Evolutionary conservation across 30 jellyfish, hydroid and myxozoan genomes (phyloP).

Genomic region (Mastigias papua): DNA sequence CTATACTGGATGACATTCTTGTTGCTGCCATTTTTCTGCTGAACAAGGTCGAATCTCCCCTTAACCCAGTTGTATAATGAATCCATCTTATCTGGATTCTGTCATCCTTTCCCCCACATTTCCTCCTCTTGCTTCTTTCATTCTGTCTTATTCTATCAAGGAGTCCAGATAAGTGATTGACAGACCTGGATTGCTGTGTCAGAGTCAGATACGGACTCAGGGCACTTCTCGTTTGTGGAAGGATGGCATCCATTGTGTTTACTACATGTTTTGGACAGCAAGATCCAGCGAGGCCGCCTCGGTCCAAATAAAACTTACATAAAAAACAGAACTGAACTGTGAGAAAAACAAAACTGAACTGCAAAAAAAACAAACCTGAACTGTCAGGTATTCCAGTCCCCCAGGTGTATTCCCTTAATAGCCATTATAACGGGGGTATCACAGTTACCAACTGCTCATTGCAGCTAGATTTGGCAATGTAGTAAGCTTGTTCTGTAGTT

Average conservation of each 20-base stretch:
- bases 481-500: no score
- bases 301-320: neutral
- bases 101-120: conserved; percentile 21
- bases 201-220: neutral
- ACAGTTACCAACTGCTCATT: no score
- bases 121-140: conserved; percentile 22
- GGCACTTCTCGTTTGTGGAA: neutral
- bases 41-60: conserved; percentile 31
- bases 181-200: conserved; percentile 16
- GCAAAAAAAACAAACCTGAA: no score
- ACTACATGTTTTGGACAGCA: no score
- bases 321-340: neutral
- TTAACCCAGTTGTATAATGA: conserved; percentile 27
- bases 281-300: no score
- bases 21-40: conserved; percentile 25
- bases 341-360: no score
- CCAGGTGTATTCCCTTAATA: no score
- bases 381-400: no score
- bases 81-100: conserved; percentile 48
- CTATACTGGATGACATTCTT: conserved; percentile 2
- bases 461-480: no score
- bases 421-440: no score
- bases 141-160: conserved; percentile 27
- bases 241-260: no score
- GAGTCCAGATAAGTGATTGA: no score